phyloP scores from a whole-genome alignment of 2,113 vertebrate genomes.

The Cephalopholis sonnerati region DNA sequence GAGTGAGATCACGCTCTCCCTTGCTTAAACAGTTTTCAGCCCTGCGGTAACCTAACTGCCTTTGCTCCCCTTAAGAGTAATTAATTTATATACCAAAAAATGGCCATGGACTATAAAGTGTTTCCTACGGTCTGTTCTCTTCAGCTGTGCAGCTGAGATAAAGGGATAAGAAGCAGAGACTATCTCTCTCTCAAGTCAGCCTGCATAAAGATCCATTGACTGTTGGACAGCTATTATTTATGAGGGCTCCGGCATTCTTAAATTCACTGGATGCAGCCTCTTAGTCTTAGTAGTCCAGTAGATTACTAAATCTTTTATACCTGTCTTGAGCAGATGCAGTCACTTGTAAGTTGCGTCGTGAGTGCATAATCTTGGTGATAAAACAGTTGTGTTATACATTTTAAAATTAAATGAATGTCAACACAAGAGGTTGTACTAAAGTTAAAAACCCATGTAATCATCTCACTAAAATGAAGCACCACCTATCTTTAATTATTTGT shows the following conservation, averaged over 20 bases:
- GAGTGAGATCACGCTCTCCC: conserved; percentile 13
- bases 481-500: not conserved
- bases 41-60: conserved; percentile 13
- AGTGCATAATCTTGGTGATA: not conserved
- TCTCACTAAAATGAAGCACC: not conserved
- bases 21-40: conserved; percentile 47
- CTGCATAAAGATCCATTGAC: conserved; percentile 52
- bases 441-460: not conserved
- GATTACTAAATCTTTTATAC: conserved; percentile 61
- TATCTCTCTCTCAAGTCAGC: conserved; percentile 32
- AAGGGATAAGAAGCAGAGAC: conserved; percentile 34
- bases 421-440: not conserved
- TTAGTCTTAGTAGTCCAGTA: conserved; percentile 39
- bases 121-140: conserved; percentile 18
- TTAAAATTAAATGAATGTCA: not conserved
- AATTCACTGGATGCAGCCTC: conserved; percentile 45
- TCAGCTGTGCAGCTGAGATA: conserved; percentile 7
- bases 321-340: conserved; percentile 26
- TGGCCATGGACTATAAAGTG: conserved; percentile 30
- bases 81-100: conserved; percentile 61
- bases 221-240: conserved; percentile 65
- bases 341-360: not conserved
- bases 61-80: conserved; percentile 50
- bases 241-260: conserved; percentile 41
- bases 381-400: not conserved